Conservation (phyloP, 1,140 invertebrate genomes). For the Neodiprion lecontei region DNA sequence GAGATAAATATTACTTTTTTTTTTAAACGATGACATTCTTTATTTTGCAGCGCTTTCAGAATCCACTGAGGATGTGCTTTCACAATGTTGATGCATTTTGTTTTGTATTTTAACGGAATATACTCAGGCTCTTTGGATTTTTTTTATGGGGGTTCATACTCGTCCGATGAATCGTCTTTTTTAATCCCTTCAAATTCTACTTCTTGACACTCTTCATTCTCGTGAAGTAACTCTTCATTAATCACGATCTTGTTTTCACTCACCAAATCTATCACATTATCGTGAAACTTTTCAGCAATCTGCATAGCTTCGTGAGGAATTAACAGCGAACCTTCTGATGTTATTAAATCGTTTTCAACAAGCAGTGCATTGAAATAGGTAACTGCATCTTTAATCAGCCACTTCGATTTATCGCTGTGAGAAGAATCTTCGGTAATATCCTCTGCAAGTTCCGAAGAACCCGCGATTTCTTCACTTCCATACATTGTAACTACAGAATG, state of each 20-base stretch:
- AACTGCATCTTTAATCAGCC: background rate
- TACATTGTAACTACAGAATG: conserved; percentile 1
- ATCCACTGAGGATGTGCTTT: conserved; percentile 23
- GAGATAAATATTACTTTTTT: background rate
- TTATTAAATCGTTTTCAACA: background rate
- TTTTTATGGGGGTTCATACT: conserved; percentile 21
- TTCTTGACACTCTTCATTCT: background rate
- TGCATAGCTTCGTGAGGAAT: background rate
- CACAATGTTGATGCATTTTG: conserved; percentile 22
- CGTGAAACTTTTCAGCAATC: background rate
- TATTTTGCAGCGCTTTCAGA: conserved; percentile 21
- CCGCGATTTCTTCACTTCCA: background rate
- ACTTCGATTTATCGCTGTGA: background rate
- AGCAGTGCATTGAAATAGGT: background rate
- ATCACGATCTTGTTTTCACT: conserved; percentile 4
- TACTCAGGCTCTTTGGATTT: conserved; percentile 15
- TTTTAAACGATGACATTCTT: conserved; percentile 20
- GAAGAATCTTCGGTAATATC: background rate
- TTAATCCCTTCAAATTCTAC: background rate
- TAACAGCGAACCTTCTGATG: background rate
- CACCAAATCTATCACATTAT: background rate
- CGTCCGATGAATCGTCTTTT: conserved; percentile 11
- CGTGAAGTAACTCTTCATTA: background rate
- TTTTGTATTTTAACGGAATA: conserved; percentile 27
- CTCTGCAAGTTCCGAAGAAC: background rate